Evolutionary conservation across 2,113 vertebrate species (phyloP).

Genomic region (Silurus asotus): DNA sequence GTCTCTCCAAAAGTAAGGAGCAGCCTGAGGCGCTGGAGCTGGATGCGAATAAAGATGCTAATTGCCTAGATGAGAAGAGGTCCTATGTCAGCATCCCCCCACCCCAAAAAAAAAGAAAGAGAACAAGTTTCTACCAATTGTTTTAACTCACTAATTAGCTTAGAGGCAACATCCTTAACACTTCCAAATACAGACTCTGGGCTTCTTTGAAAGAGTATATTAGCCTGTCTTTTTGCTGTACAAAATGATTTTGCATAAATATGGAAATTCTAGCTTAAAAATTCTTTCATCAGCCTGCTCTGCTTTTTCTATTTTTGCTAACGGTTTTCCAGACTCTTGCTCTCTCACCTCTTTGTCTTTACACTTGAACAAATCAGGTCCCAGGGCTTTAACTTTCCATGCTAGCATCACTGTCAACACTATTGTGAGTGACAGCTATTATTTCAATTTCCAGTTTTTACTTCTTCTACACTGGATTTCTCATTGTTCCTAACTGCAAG

Average conservation of each 20-base stretch:
- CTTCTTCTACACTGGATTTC: not conserved
- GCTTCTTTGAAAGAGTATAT: slow-evolving; percentile 46
- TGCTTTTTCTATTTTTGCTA: not conserved
- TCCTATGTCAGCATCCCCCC: slow-evolving; percentile 43
- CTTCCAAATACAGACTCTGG: slow-evolving; percentile 44
- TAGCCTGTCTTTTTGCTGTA: slow-evolving; percentile 22
- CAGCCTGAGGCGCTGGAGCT: slow-evolving; percentile 49
- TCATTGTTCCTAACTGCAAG: not conserved
- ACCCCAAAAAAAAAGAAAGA: slow-evolving; percentile 37
- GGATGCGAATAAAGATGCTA: slow-evolving; percentile 60
- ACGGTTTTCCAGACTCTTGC: not conserved
- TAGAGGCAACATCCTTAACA: slow-evolving; percentile 45
- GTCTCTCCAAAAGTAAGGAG: slow-evolving; percentile 44
- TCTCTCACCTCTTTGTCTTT: not conserved
- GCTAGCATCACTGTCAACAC: not conserved
- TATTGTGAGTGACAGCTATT: not conserved
- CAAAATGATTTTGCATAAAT: slow-evolving; percentile 9
- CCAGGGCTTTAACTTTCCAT: not conserved
- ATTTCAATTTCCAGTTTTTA: not conserved
- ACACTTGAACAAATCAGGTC: not conserved
- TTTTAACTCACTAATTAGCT: slow-evolving; percentile 56
- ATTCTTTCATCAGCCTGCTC: not conserved
- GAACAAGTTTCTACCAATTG: slow-evolving; percentile 26
- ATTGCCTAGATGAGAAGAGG: slow-evolving; percentile 60
- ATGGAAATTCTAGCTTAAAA: not conserved